Evolutionary conservation across 2,888 invertebrate genomes (phyloP).

Genomic region (Lydus trimaculatus): DNA sequence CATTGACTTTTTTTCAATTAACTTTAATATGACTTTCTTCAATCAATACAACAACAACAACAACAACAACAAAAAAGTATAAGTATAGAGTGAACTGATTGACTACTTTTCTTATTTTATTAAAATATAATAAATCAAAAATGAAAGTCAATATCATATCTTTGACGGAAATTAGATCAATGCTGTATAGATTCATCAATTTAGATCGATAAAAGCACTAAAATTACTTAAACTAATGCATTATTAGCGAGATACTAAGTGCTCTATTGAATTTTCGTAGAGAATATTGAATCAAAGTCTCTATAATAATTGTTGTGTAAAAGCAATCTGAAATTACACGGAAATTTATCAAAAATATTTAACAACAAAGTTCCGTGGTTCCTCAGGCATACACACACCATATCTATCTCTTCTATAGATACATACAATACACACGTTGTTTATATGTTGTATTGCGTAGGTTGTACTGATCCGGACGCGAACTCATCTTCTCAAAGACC

Average conservation of each 20-base stretch:
- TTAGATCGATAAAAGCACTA: neutral
- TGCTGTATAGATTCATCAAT: neutral
- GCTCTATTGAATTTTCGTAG: neutral
- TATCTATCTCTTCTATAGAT: neutral
- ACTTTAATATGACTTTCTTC: neutral
- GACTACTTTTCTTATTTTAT: neutral
- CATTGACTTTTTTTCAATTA: constrained; percentile 18
- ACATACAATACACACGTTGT: neutral
- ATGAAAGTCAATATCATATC: neutral
- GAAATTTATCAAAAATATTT: neutral
- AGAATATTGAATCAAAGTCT: neutral
- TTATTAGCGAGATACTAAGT: neutral
- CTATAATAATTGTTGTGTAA: no score
- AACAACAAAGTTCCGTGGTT: neutral
- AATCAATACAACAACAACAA: neutral
- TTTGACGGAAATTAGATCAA: neutral
- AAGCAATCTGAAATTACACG: neutral
- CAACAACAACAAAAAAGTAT: neutral
- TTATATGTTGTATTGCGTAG: constrained; percentile 20
- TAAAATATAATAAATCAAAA: neutral
- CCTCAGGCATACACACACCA: neutral
- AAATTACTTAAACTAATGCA: neutral
- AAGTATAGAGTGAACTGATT: neutral
- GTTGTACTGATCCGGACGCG: constrained; percentile 40
- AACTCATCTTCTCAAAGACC: constrained; percentile 47